A percentile compares a stretch with the other conserved stretches of the same genome.
Conservation (phyloP, 2,888 invertebrate genomes). For the Patella pellucida region DNA sequence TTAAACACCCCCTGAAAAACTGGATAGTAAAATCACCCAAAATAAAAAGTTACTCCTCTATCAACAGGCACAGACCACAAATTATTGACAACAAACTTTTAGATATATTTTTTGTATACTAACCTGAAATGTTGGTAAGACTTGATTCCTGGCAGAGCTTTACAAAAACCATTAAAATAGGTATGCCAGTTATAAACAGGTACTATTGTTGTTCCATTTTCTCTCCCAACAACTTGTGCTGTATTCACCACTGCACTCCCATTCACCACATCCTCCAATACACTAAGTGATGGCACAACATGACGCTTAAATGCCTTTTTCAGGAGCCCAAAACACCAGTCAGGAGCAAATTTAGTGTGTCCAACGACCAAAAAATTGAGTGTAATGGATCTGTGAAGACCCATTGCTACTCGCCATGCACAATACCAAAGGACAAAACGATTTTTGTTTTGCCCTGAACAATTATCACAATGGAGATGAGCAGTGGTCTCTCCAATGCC, state of each 20-base stretch:
- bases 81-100: too few species aligned
- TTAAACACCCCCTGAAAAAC: too few species aligned
- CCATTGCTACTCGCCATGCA: constrained; percentile 20
- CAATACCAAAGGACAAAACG: constrained; percentile 27
- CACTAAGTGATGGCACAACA: constrained; percentile 24
- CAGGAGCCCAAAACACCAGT: constrained; percentile 36
- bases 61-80: too few species aligned
- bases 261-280: constrained; percentile 22
- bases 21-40: too few species aligned
- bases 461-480: constrained; percentile 9
- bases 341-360: constrained; percentile 37
- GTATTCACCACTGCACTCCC: constrained; percentile 12
- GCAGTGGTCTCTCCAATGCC: constrained; percentile 24
- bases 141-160: constrained; percentile 27
- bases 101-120: too few species aligned
- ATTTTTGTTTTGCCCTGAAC: constrained; percentile 29
- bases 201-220: constrained; percentile 21
- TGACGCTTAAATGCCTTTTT: constrained; percentile 22
- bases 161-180: constrained; percentile 27
- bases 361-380: constrained; percentile 30
- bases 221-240: constrained; percentile 15
- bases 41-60: too few species aligned
- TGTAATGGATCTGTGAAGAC: constrained; percentile 17
- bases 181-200: constrained; percentile 22
- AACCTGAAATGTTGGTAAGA: constrained; percentile 27